phyloP scores from a whole-genome alignment of 2,797 vertebrate genomes.

The Arremon brunneinucha region DNA sequence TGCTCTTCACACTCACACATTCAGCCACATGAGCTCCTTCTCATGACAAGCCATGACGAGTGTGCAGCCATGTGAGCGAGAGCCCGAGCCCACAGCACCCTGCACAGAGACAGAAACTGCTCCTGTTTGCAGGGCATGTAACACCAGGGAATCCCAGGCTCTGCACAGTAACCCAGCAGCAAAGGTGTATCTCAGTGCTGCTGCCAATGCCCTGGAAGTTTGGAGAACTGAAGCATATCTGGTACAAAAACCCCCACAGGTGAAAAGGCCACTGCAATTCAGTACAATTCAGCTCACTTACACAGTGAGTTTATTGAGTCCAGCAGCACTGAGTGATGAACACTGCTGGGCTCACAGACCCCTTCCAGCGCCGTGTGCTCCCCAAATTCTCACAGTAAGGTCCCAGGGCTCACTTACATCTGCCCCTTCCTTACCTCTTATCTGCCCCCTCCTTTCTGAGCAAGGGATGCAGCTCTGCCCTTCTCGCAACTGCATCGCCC shows the following conservation, averaged over 20 bases:
- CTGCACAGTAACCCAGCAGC: background rate
- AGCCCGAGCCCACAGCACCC: background rate
- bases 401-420: background rate
- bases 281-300: background rate
- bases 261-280: background rate
- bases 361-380: background rate
- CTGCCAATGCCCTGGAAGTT: background rate
- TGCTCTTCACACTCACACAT: background rate
- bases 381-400: background rate
- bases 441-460: background rate
- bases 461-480: background rate
- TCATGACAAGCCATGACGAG: background rate
- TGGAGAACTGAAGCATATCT: background rate
- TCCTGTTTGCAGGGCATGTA: fast-evolving
- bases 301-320: background rate
- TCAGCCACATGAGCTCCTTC: background rate
- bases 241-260: fast-evolving
- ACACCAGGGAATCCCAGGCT: background rate
- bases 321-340: background rate
- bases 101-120: background rate
- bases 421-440: background rate
- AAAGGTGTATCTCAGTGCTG: background rate
- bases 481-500: background rate
- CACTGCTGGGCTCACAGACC: background rate
- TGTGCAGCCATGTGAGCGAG: background rate